These are phyloP conservation scores for Formicarius rufipectus DNA, from an alignment of 2,113 vertebrate genomes.

Conservation along the genomic window DNA sequence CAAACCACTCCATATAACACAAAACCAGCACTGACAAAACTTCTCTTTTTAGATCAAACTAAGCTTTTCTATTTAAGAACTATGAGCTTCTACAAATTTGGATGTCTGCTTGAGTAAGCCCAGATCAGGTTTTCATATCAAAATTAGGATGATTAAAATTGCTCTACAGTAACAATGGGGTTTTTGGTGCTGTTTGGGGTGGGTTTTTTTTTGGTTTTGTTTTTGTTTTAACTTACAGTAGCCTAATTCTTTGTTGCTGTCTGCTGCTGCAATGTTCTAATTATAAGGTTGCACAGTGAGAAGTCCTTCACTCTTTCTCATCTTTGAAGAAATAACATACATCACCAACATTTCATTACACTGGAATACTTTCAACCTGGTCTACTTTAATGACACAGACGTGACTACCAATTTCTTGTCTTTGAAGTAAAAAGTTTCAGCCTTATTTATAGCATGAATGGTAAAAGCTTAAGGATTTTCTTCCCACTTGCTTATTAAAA, in stretches of 20 bases:
- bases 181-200: neutral
- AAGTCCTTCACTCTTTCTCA: neutral
- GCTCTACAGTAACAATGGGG: neutral
- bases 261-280: conserved; percentile 5
- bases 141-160: neutral
- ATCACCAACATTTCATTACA: conserved; percentile 1
- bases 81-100: neutral
- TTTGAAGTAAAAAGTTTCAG: neutral
- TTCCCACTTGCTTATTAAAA: neutral
- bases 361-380: neutral
- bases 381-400: neutral
- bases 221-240: neutral
- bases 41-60: neutral
- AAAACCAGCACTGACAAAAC: conserved; percentile 11
- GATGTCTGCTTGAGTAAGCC: neutral
- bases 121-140: neutral
- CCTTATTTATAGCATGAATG: neutral
- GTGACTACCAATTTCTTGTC: neutral
- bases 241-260: neutral
- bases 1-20: conserved; percentile 6
- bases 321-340: neutral
- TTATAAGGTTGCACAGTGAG: neutral
- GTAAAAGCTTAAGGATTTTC: neutral
- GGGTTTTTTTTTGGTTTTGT: neutral
- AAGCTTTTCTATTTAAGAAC: neutral